phyloP scores from a whole-genome alignment of 2,888 invertebrate genomes.

The Pyrochroa serraticornis region DNA sequence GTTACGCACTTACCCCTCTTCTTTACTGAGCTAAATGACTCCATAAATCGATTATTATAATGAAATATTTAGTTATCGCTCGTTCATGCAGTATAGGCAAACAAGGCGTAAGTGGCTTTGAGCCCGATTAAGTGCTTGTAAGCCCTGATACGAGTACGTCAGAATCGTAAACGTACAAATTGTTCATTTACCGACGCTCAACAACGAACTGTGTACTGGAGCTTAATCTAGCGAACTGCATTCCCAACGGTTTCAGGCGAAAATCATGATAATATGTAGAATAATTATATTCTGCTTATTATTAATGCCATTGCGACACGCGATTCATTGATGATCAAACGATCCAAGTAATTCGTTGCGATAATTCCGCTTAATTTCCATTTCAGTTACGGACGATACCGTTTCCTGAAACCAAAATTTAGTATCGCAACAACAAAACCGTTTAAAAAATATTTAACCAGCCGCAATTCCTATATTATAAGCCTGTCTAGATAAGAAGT shows the following conservation, averaged over 20 bases:
- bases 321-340: slow-evolving; percentile 13
- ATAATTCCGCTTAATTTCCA: neutral
- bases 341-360: slow-evolving; percentile 9
- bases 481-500: too few relatives aligned
- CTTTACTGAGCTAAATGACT: too few relatives aligned
- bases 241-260: slow-evolving; percentile 30
- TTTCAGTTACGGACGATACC: neutral
- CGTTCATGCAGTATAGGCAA: too few relatives aligned
- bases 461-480: too few relatives aligned
- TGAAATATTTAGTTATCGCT: too few relatives aligned
- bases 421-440: too few relatives aligned
- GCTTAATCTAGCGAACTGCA: slow-evolving; percentile 28
- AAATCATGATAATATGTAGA: slow-evolving; percentile 34
- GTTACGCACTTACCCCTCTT: too few relatives aligned
- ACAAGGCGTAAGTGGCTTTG: too few relatives aligned
- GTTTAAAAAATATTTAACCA: too few relatives aligned
- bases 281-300: slow-evolving; percentile 36
- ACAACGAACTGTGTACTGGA: neutral
- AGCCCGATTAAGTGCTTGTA: neutral
- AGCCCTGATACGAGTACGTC: neutral
- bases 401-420: too few relatives aligned
- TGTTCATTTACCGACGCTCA: slow-evolving; percentile 23
- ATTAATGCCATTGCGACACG: slow-evolving; percentile 31
- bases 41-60: too few relatives aligned
- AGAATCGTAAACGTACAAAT: slow-evolving; percentile 15